These are phyloP conservation scores for Odocoileus virginianus DNA, from an alignment of 2,113 vertebrate species.

Conservation along the genomic window DNA sequence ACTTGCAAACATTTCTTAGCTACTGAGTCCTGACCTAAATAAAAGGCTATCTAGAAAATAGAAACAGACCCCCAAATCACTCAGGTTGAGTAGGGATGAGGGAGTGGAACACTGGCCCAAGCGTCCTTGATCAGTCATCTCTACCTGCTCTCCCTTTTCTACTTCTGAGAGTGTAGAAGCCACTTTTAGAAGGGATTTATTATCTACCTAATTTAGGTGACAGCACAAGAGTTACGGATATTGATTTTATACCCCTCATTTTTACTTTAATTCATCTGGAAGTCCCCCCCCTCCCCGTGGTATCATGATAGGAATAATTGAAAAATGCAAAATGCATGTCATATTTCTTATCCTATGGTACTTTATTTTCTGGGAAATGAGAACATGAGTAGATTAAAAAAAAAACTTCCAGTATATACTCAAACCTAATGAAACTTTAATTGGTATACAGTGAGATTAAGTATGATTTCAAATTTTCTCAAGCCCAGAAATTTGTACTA, in stretches of 20 bases:
- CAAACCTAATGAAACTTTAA: background rate
- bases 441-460: background rate
- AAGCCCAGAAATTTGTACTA: background rate
- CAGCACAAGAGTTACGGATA: background rate
- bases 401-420: background rate
- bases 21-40: background rate
- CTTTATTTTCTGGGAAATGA: background rate
- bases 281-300: background rate
- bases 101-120: fast-evolving
- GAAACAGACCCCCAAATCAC: background rate
- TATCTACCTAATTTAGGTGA: background rate
- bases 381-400: background rate
- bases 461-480: background rate
- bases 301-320: background rate
- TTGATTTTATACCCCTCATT: background rate
- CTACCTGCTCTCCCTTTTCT: background rate
- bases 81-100: background rate
- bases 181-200: background rate
- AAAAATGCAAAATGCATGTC: background rate
- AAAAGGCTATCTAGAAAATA: background rate
- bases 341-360: background rate
- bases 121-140: background rate
- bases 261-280: background rate
- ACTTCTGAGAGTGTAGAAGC: background rate
- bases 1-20: background rate